Evolutionary conservation across 2,888 invertebrate genomes (phyloP).

Genomic region (Thereva unica): DNA sequence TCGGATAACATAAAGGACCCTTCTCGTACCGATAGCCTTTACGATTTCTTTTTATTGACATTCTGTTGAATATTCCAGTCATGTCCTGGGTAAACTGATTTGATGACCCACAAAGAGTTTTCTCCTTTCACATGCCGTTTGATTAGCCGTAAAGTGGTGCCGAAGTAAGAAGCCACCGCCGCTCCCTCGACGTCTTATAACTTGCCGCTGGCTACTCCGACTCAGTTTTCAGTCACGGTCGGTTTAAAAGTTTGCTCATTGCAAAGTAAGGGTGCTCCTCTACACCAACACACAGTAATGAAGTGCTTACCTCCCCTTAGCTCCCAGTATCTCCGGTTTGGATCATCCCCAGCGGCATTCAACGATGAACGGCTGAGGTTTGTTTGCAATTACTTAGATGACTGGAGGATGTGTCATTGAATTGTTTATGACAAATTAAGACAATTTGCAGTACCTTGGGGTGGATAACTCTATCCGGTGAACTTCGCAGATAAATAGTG

Average conservation of each 20-base stretch:
- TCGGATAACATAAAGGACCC: constrained; percentile 14
- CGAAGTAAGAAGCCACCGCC: background rate
- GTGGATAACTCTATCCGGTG: too few relatives aligned
- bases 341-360: constrained; percentile 12
- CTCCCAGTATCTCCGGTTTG: constrained; percentile 2
- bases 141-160: constrained; percentile 34
- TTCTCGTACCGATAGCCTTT: constrained; percentile 15
- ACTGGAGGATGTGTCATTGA: too few relatives aligned
- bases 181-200: background rate
- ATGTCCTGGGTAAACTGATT: constrained; percentile 40
- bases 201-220: background rate
- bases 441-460: too few relatives aligned
- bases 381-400: background rate
- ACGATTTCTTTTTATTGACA: constrained; percentile 34
- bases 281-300: constrained; percentile 22
- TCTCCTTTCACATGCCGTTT: constrained; percentile 34
- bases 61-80: constrained; percentile 40
- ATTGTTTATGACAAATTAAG: too few relatives aligned
- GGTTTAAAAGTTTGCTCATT: constrained; percentile 28
- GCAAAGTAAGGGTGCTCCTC: too few relatives aligned
- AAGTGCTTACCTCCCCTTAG: constrained; percentile 25
- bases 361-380: constrained; percentile 4
- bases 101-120: constrained; percentile 40
- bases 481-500: too few relatives aligned
- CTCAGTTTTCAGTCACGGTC: constrained; percentile 19